phyloP scores from a whole-genome alignment of 2,888 invertebrate species.

The Papilio demoleus region DNA sequence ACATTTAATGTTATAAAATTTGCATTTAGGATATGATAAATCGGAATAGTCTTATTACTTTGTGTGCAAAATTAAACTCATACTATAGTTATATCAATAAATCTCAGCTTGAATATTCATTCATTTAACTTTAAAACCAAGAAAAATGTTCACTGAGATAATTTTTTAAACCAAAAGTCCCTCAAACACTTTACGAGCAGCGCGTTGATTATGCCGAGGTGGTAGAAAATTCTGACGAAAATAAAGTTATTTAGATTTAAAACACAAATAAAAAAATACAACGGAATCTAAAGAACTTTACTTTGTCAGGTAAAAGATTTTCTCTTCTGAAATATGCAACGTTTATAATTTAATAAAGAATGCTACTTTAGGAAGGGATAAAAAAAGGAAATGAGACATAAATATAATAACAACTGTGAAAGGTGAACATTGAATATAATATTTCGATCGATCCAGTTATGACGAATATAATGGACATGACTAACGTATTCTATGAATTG shows the following conservation, averaged over 20 bases:
- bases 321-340: constrained; percentile 61
- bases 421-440: no score
- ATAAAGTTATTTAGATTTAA: constrained; percentile 80
- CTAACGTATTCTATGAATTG: not conserved
- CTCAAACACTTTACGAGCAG: constrained; percentile 72
- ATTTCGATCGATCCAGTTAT: no score
- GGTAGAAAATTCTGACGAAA: constrained; percentile 72
- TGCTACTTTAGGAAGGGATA: not conserved
- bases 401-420: no score
- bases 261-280: constrained; percentile 77
- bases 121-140: constrained; percentile 63
- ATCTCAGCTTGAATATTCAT: constrained; percentile 49
- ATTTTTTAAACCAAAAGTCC: constrained; percentile 69
- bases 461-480: not conserved
- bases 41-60: no score
- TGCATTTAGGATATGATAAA: no score
- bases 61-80: no score
- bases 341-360: constrained; percentile 57
- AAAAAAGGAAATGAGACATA: no score
- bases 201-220: constrained; percentile 76
- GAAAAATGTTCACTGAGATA: constrained; percentile 60
- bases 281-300: constrained; percentile 51
- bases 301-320: constrained; percentile 57
- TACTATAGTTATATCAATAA: no score
- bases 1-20: no score